phyloP scores from a whole-genome alignment of 2,113 vertebrate species.

The Chaetodon auriga region DNA sequence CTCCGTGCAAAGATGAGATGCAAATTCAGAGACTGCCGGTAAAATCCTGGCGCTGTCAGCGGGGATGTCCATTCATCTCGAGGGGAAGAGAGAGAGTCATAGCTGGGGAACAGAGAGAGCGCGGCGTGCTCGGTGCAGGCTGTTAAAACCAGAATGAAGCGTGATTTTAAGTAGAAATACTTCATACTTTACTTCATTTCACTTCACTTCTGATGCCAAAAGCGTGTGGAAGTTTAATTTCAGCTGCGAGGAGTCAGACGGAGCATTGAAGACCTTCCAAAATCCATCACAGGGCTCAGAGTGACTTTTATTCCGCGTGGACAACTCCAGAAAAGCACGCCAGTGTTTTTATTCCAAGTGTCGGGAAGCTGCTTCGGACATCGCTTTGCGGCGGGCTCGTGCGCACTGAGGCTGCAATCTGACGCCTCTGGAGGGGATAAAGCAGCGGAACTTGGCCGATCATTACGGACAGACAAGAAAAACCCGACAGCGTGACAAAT shows the following conservation, averaged over 20 bases:
- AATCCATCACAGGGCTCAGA: not conserved
- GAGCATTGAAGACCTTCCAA: constrained; percentile 2
- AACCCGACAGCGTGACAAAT: not conserved
- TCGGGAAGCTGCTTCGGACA: not conserved
- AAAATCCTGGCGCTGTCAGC: constrained; percentile 66
- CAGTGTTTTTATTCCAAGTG: not conserved
- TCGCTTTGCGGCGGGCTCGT: not conserved
- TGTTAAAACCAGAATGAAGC: not conserved
- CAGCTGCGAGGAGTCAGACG: not conserved
- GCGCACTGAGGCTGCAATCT: not conserved
- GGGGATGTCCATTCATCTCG: constrained; percentile 60
- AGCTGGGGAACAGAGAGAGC: not conserved
- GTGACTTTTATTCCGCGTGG: not conserved
- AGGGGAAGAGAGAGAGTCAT: not conserved
- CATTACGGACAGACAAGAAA: not conserved
- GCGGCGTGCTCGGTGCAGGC: not conserved
- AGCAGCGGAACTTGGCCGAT: not conserved
- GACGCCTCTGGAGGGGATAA: constrained; percentile 4
- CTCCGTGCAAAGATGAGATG: constrained; percentile 44
- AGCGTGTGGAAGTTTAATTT: not conserved
- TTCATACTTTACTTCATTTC: not conserved
- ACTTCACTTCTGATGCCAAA: not conserved
- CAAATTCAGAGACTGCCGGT: constrained; percentile 67
- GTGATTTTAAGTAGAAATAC: no score
- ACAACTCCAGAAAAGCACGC: not conserved